Evolutionary conservation across 1,140 invertebrate species (phyloP).

Genomic region (Sycophila sp.): DNA sequence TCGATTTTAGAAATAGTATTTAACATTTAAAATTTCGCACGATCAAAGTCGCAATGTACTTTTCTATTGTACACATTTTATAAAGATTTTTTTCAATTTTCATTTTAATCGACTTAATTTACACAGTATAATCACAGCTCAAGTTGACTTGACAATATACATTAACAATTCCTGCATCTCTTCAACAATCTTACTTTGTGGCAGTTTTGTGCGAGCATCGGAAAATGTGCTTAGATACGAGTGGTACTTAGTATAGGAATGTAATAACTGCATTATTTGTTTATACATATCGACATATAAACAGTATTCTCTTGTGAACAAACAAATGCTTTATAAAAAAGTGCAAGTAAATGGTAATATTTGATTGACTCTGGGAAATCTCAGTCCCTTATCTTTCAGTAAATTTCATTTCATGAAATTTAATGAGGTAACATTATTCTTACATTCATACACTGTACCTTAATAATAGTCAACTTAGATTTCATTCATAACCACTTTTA

Average conservation of each 20-base stretch:
- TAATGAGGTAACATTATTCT: conserved; percentile 32
- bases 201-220: conserved; percentile 19
- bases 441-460: conserved; percentile 35
- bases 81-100: conserved; percentile 5
- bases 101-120: conserved; percentile 5
- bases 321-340: conserved; percentile 20
- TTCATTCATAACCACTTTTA: conserved; percentile 50
- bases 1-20: background rate
- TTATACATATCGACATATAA: conserved; percentile 25
- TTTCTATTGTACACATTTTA: conserved; percentile 1
- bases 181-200: conserved; percentile 36
- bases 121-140: conserved; percentile 25
- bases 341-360: conserved; percentile 24
- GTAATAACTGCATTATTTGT: conserved; percentile 25
- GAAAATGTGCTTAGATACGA: conserved; percentile 29
- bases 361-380: conserved; percentile 37
- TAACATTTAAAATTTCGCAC: conserved; percentile 16
- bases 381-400: conserved; percentile 14
- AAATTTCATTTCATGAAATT: conserved; percentile 14
- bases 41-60: conserved; percentile 27
- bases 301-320: conserved; percentile 18
- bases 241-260: conserved; percentile 38
- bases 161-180: conserved; percentile 14
- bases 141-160: conserved; percentile 8
- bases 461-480: conserved; percentile 54